These are phyloP conservation scores for Campylomormyrus tamandua DNA, from an alignment of 2,113 vertebrate genomes.

Conservation along the genomic window DNA sequence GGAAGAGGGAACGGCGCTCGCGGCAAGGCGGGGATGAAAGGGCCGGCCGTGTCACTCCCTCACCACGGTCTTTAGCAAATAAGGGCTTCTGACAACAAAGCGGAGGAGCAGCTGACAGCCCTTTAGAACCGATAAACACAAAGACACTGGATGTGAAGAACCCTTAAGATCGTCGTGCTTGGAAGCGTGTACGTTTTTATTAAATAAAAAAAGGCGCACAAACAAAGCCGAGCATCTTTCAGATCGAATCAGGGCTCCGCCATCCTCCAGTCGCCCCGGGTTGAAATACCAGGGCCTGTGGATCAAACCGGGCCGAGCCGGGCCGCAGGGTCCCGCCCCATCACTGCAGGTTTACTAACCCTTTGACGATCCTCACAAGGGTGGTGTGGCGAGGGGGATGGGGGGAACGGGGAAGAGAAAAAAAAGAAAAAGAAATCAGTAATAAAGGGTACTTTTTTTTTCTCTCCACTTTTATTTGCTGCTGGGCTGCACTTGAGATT, in stretches of 20 bases:
- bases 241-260: slow-evolving; percentile 54
- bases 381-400: not conserved
- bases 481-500: not conserved
- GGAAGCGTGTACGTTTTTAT: slow-evolving; percentile 66
- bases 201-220: slow-evolving; percentile 49
- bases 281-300: not conserved
- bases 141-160: slow-evolving; percentile 37
- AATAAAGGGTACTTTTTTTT: not conserved
- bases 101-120: slow-evolving; percentile 57
- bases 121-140: slow-evolving; percentile 64
- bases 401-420: not conserved
- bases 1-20: slow-evolving; percentile 54
- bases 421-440: not conserved
- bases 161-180: slow-evolving; percentile 49
- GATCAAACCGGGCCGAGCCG: not conserved
- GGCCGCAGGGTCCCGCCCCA: not conserved
- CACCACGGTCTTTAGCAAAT: slow-evolving; percentile 69
- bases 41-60: slow-evolving; percentile 67
- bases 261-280: slow-evolving; percentile 40
- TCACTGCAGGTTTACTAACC: not conserved
- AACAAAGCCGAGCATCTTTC: slow-evolving; percentile 56
- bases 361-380: slow-evolving; percentile 11
- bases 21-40: slow-evolving; percentile 66
- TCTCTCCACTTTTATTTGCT: not conserved
- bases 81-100: slow-evolving; percentile 77